Evolutionary conservation across 2,113 vertebrate genomes (phyloP).

Genomic region (Cyanocitta stelleri): DNA sequence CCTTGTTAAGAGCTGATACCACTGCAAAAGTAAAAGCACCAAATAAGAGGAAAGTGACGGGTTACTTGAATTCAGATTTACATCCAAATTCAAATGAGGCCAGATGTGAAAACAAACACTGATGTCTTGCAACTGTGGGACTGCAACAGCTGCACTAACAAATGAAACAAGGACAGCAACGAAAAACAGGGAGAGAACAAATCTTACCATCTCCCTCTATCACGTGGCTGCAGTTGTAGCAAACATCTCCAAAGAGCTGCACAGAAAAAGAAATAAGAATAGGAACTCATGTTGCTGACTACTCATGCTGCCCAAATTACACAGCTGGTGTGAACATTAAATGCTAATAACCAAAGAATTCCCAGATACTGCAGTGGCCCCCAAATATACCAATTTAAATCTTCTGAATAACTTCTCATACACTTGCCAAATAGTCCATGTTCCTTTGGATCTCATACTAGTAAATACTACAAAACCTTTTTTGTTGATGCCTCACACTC

Average conservation of each 20-base stretch:
- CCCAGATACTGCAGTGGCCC: background rate
- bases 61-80: background rate
- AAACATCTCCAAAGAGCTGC: slow-evolving; percentile 94
- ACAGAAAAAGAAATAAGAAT: background rate
- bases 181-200: background rate
- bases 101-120: slow-evolving; percentile 44
- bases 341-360: slow-evolving; percentile 8
- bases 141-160: slow-evolving; percentile 48
- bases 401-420: slow-evolving; percentile 39
- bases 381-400: background rate
- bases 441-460: background rate
- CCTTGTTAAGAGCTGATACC: slow-evolving; percentile 94
- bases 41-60: background rate
- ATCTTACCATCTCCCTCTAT: slow-evolving; percentile 94
- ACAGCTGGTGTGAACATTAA: slow-evolving; percentile 35
- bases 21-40: slow-evolving; percentile 70
- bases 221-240: slow-evolving; percentile 93
- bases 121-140: slow-evolving; percentile 11
- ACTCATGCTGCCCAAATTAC: background rate
- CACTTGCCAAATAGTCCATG: background rate
- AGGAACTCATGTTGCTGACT: background rate
- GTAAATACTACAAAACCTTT: slow-evolving; percentile 3
- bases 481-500: slow-evolving; percentile 29
- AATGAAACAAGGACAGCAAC: background rate
- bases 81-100: slow-evolving; percentile 17